phyloP scores from a whole-genome alignment of 92 coral and sea anemone genomes.

The Actinostola sp. region DNA sequence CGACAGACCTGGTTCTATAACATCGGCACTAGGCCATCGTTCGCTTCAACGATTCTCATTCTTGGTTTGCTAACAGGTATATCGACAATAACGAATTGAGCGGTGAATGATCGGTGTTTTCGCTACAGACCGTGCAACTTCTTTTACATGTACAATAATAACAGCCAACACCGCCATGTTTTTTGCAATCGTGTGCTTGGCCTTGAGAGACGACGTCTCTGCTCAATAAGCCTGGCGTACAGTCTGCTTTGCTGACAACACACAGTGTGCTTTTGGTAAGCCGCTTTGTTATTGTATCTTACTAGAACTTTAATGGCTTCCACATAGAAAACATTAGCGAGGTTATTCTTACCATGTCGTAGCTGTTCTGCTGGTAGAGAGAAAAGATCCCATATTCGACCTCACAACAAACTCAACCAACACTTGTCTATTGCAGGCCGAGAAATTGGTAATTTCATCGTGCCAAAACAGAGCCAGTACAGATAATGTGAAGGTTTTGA shows the following conservation, averaged over 20 bases:
- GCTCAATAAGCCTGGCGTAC: background rate
- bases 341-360: constrained; percentile 34
- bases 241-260: constrained; percentile 16
- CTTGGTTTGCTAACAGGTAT: background rate
- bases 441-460: constrained; percentile 31
- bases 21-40: background rate
- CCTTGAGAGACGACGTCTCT: too few relatives aligned
- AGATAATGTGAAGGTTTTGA: constrained; percentile 1
- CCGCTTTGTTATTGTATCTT: constrained; percentile 7
- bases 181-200: constrained; percentile 8
- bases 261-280: background rate
- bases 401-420: constrained; percentile 14
- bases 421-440: constrained; percentile 33
- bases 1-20: constrained; percentile 14
- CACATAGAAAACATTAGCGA: background rate
- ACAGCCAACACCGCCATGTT: constrained; percentile 22
- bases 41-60: constrained; percentile 8
- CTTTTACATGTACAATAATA: background rate
- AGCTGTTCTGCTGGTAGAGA: constrained; percentile 31
- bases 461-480: constrained; percentile 26
- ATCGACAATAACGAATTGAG: background rate
- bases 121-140: constrained; percentile 13
- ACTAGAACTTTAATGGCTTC: constrained; percentile 4
- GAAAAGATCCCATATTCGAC: constrained; percentile 46
- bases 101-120: constrained; percentile 16